These are phyloP conservation scores for Ammodramus savannarum DNA, from an alignment of 2,113 vertebrate genomes.

Conservation along the genomic window DNA sequence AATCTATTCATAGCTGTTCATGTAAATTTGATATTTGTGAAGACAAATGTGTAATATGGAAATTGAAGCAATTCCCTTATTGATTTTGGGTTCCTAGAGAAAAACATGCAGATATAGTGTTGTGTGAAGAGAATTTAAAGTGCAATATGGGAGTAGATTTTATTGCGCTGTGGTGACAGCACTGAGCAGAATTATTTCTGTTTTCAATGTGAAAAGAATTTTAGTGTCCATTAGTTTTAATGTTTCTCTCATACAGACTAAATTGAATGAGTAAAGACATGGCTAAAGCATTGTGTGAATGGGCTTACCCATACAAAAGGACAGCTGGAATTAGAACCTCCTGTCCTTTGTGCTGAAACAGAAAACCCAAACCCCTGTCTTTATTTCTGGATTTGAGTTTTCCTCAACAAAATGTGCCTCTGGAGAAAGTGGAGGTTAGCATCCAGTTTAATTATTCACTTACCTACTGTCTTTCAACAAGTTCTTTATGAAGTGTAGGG, in stretches of 20 bases:
- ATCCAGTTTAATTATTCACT: neutral
- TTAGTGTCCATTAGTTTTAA: neutral
- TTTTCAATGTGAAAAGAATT: neutral
- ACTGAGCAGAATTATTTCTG: neutral
- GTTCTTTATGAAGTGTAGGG: neutral
- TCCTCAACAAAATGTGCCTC: neutral
- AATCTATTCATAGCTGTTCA: neutral
- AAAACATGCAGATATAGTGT: neutral
- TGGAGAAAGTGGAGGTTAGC: neutral
- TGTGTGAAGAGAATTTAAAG: neutral
- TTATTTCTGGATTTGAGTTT: neutral
- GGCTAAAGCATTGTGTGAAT: neutral
- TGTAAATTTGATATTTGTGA: neutral
- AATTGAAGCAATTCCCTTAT: neutral
- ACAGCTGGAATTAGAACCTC: neutral
- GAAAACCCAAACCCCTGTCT: neutral
- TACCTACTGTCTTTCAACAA: neutral
- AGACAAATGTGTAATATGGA: neutral
- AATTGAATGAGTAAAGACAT: neutral
- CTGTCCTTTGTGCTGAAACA: neutral
- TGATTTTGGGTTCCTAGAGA: neutral
- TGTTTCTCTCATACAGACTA: neutral
- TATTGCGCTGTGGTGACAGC: neutral
- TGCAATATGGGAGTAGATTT: neutral
- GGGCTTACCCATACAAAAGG: neutral